phyloP scores from a whole-genome alignment of 2,888 invertebrate species.

The Synergus itoensis region DNA sequence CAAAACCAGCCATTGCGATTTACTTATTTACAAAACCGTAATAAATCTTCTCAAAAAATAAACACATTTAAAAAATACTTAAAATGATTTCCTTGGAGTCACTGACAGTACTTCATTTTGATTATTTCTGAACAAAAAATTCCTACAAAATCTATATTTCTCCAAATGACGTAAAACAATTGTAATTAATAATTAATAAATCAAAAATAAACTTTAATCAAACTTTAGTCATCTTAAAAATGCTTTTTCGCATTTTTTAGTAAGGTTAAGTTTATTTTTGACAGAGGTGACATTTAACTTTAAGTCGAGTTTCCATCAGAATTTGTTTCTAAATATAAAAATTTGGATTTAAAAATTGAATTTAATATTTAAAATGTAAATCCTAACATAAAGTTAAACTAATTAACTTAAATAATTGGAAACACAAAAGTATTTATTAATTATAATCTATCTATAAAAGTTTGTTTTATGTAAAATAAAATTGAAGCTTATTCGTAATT shows the following conservation, averaged over 20 bases:
- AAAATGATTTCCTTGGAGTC: not conserved
- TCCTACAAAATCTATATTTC: not conserved
- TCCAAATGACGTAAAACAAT: not conserved
- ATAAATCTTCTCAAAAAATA: not conserved
- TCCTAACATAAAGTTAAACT: too few relatives aligned
- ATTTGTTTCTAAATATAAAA: too few relatives aligned
- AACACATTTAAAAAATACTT: not conserved
- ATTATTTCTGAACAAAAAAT: not conserved
- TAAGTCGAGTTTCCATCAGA: too few relatives aligned
- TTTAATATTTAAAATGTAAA: too few relatives aligned
- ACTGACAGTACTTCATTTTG: not conserved
- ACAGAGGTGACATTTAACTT: slow-evolving; percentile 31
- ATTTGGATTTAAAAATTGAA: too few relatives aligned
- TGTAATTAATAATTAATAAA: not conserved
- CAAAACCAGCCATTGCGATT: not conserved
- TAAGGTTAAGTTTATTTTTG: slow-evolving; percentile 19
- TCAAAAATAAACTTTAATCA: not conserved
- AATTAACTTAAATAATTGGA: too few relatives aligned
- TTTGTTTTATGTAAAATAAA: too few relatives aligned
- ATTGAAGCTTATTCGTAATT: too few relatives aligned
- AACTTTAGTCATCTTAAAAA: not conserved
- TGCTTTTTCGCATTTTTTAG: not conserved
- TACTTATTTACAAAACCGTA: not conserved
- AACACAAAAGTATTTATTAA: too few relatives aligned
- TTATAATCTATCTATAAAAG: too few relatives aligned